Percentiles rank a stretch among this genome's conserved stretches.
Conservation (phyloP, 2,113 vertebrate genomes). For the Mustela lutreola region DNA sequence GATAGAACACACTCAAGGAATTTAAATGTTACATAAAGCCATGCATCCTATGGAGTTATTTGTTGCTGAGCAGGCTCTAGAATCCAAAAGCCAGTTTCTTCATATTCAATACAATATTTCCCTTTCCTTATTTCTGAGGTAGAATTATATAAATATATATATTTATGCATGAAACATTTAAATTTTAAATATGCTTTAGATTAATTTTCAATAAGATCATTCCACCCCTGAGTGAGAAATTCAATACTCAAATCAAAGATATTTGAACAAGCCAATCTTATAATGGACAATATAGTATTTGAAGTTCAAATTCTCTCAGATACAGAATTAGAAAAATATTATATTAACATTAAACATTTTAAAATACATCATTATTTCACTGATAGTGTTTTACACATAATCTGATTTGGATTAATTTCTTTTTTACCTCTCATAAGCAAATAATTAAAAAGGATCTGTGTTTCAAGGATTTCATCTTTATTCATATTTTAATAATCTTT, state of each 20-base stretch:
- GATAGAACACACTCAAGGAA: not conserved
- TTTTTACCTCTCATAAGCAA: not conserved
- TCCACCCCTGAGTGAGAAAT: not conserved
- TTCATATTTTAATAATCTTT: not conserved
- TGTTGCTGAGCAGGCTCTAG: not conserved
- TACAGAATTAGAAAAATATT: not conserved
- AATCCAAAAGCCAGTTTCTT: not conserved
- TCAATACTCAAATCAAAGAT: not conserved
- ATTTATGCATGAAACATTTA: not conserved
- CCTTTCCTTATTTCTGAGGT: not conserved
- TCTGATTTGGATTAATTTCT: not conserved
- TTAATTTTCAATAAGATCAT: constrained; percentile 45
- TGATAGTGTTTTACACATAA: not conserved
- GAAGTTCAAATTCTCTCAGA: not conserved
- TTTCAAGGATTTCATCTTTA: not conserved
- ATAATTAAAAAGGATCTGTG: not conserved
- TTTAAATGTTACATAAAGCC: not conserved
- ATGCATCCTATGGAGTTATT: not conserved
- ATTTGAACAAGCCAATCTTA: not conserved
- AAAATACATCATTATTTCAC: not conserved
- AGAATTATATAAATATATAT: not conserved
- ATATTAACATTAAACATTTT: not conserved
- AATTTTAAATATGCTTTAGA: not conserved
- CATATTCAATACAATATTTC: not conserved
- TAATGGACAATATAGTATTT: not conserved